phyloP scores from a whole-genome alignment of 2,888 invertebrate genomes.

The Drosophila barbarae region DNA sequence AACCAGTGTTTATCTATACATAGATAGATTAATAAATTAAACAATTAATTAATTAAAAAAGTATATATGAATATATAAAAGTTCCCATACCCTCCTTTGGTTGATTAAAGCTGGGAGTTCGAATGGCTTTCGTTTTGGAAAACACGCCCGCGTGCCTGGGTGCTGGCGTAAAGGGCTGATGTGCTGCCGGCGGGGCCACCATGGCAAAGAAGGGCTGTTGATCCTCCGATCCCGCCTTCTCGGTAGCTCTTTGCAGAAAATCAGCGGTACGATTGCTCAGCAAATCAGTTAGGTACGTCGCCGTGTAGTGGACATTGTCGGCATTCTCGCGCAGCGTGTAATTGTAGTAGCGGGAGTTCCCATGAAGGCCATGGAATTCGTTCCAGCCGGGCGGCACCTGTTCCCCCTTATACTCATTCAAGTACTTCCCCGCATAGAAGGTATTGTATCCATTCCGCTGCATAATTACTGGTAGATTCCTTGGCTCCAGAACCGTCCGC shows the following conservation, averaged over 20 bases:
- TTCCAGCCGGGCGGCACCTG: conserved; percentile 92
- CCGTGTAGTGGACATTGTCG: conserved; percentile 83
- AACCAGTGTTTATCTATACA: conserved; percentile 92
- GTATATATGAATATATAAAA: fast-evolving
- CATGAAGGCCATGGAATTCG: conserved; percentile 92
- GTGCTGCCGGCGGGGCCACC: conserved; percentile 92
- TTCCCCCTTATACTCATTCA: conserved; percentile 87
- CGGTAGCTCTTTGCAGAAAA: conserved; percentile 49
- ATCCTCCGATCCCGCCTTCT: conserved; percentile 16
- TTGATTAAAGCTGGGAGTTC: conserved; percentile 85
- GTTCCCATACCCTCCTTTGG: conserved; percentile 69
- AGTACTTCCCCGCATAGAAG: conserved; percentile 96
- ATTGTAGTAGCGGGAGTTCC: conserved; percentile 96
- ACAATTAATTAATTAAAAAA: background rate
- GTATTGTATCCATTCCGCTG: conserved; percentile 87
- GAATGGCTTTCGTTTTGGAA: conserved; percentile 82
- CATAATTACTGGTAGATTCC: conserved; percentile 86
- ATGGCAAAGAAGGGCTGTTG: conserved; percentile 86
- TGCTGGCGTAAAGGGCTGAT: conserved; percentile 92
- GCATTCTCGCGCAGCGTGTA: conserved; percentile 92
- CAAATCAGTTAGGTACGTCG: conserved; percentile 91
- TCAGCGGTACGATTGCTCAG: conserved; percentile 81
- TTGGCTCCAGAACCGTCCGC: conserved; percentile 84
- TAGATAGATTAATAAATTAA: background rate
- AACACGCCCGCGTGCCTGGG: conserved; percentile 85